Percentiles rank a stretch among this genome's conserved stretches.
These are phyloP conservation scores for Troilus luridus DNA, from an alignment of 2,888 invertebrate genomes.

Conservation along the genomic window DNA sequence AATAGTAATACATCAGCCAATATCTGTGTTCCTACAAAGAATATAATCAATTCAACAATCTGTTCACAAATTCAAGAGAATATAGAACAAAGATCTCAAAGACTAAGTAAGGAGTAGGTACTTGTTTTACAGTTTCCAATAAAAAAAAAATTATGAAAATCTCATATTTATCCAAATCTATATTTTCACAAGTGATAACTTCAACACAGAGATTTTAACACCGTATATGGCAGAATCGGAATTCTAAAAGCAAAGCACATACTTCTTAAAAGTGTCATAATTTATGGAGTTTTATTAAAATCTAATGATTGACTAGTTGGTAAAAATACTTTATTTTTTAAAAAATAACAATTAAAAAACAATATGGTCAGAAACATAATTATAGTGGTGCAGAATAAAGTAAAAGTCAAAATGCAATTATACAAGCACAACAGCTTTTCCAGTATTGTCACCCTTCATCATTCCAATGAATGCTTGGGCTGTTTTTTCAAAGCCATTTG, in stretches of 20 bases:
- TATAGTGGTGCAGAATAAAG: neutral
- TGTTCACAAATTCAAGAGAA: too few relatives aligned
- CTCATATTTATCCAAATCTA: neutral
- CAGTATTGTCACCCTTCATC: slow-evolving; percentile 77
- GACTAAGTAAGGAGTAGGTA: too few relatives aligned
- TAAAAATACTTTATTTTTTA: neutral
- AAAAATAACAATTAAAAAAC: neutral
- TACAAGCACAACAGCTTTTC: slow-evolving; percentile 79
- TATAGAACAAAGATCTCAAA: too few relatives aligned
- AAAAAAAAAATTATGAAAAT: too few relatives aligned
- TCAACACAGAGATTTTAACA: neutral
- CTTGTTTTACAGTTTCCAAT: too few relatives aligned
- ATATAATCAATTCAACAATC: too few relatives aligned
- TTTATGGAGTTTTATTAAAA: neutral
- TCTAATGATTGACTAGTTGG: neutral
- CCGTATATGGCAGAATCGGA: neutral
- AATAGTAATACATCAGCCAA: too few relatives aligned
- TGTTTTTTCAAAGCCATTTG: slow-evolving; percentile 82
- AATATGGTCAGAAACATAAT: neutral
- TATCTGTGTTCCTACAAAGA: too few relatives aligned
- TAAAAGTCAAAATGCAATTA: slow-evolving; percentile 66
- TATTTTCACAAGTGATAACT: neutral
- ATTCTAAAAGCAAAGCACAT: neutral
- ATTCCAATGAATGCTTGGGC: slow-evolving; percentile 79
- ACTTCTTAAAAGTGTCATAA: neutral